Percentiles rank a stretch among this genome's conserved stretches.
phyloP scores from a whole-genome alignment of 2,888 invertebrate species.

The Sicus ferrugineus region DNA sequence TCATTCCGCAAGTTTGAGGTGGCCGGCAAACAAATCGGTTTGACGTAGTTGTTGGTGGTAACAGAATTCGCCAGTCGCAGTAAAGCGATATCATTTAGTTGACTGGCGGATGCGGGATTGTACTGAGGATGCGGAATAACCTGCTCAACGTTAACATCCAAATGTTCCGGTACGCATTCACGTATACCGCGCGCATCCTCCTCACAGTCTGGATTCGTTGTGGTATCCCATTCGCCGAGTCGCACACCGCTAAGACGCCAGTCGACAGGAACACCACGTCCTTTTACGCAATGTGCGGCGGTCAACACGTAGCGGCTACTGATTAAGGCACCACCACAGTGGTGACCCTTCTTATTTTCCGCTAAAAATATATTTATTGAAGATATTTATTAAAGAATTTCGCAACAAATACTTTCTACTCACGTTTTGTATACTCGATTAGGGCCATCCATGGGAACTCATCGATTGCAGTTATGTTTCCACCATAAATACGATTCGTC shows the following conservation, averaged over 20 bases:
- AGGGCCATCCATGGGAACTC: constrained; percentile 68
- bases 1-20: constrained; percentile 49
- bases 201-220: constrained; percentile 55
- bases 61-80: constrained; percentile 69
- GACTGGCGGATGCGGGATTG: constrained; percentile 67
- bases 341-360: constrained; percentile 66
- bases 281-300: constrained; percentile 79
- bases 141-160: constrained; percentile 71
- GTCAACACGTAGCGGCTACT: constrained; percentile 73
- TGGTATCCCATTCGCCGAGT: constrained; percentile 62
- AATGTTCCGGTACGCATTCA: constrained; percentile 70
- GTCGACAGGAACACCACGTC: constrained; percentile 69
- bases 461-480: constrained; percentile 68
- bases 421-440: constrained; percentile 28
- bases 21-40: constrained; percentile 71
- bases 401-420: not conserved
- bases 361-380: not conserved
- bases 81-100: constrained; percentile 77
- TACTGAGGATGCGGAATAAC: constrained; percentile 73
- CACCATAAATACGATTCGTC: constrained; percentile 70
- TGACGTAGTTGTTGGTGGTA: constrained; percentile 67
- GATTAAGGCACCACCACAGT: constrained; percentile 79
- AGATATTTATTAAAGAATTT: not conserved
- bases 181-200: constrained; percentile 49
- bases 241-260: constrained; percentile 67